Evolutionary conservation across 2,113 vertebrate genomes (phyloP), one percentile per base, ranked within the genome.

Genomic region (Gobio gobio): DNA sequence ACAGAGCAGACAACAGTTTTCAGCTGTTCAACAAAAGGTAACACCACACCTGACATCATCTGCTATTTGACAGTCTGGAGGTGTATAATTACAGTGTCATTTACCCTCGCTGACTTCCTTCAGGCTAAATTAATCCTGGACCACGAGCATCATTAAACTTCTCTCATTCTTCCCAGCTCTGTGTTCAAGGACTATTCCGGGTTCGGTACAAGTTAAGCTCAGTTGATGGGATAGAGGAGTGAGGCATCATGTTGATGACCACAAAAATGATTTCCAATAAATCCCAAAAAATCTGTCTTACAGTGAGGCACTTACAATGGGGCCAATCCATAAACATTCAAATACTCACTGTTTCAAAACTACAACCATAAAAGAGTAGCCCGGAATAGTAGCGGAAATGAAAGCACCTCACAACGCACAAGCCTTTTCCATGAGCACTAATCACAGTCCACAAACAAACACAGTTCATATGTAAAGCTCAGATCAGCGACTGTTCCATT

Each of bases 51-150:
- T 86, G 82, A 88, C 54, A 51, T 86, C 75, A 86, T 84, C 72
- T 24, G 51, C 68, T 76, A 43, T 88, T 84, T 84, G 70, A 76
- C 43, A n/a, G 40, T 56, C 68, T 73, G 83, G 76, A 86, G 87
- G 87, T 81, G 87, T 77, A 16, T 86, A 88, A 88, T 88, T 70
- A 86, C 77, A 40, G n/a, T 20, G 26, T 77, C 33, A 83, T 80
- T 88, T 78, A 45, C 74, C 74, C 87, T 88, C 29, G 56, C 56
- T 58, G 73, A 86, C 84, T 56, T 81, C 84, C 76, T 68, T 43
- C 36, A 33, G 77, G 75, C 81, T 86, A 88, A 86, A 88, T 86
- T 45, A 59, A 83, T 72, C 72, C 64, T 51, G 56, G 12, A 56
- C 51, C 4, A 3, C 59, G 51, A 70, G 49, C 74, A 36, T 79